A percentile compares a stretch with the other conserved stretches of the same genome.
These are phyloP conservation scores for Melieria omissa DNA, from an alignment of 2,888 invertebrate species.

Conservation along the genomic window DNA sequence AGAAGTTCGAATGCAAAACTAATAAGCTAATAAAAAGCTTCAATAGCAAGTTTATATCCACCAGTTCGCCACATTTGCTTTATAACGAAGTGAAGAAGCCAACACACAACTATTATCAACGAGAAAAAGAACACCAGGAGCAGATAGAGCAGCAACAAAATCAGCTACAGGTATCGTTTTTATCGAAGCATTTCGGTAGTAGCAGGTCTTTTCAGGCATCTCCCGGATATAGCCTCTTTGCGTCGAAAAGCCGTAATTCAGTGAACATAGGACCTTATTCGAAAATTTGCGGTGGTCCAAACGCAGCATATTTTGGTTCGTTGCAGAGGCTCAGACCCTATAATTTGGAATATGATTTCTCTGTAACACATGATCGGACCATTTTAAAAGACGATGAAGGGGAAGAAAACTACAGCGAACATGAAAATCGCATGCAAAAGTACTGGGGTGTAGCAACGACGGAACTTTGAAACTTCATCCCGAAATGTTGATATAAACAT, in stretches of 20 bases:
- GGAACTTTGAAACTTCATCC: slow-evolving; percentile 66
- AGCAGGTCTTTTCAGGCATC: slow-evolving; percentile 81
- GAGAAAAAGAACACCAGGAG: slow-evolving; percentile 42
- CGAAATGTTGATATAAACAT: too few relatives aligned
- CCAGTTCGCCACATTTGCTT: slow-evolving; percentile 76
- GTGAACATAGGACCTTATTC: slow-evolving; percentile 66
- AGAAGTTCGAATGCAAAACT: slow-evolving; percentile 53
- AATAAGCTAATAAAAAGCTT: slow-evolving; percentile 57
- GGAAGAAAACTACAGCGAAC: slow-evolving; percentile 78
- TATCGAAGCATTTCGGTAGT: slow-evolving; percentile 83
- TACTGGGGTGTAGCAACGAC: slow-evolving; percentile 93
- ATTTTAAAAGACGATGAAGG: slow-evolving; percentile 66
- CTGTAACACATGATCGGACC: slow-evolving; percentile 81
- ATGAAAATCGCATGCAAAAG: slow-evolving; percentile 86
- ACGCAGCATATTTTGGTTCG: slow-evolving; percentile 89
- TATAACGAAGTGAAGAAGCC: slow-evolving; percentile 51
- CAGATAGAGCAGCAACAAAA: slow-evolving; percentile 43
- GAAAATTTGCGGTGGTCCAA: slow-evolving; percentile 74
- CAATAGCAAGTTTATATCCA: slow-evolving; percentile 71
- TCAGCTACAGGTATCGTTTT: slow-evolving; percentile 67
- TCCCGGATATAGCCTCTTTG: slow-evolving; percentile 63
- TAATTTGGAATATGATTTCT: slow-evolving; percentile 85
- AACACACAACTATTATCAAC: slow-evolving; percentile 35
- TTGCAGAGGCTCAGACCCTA: slow-evolving; percentile 86
- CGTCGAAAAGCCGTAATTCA: slow-evolving; percentile 51